phyloP scores from a whole-genome alignment of 30 jellyfish, hydroid and myxozoan species.

The Clytia hemisphaerica region DNA sequence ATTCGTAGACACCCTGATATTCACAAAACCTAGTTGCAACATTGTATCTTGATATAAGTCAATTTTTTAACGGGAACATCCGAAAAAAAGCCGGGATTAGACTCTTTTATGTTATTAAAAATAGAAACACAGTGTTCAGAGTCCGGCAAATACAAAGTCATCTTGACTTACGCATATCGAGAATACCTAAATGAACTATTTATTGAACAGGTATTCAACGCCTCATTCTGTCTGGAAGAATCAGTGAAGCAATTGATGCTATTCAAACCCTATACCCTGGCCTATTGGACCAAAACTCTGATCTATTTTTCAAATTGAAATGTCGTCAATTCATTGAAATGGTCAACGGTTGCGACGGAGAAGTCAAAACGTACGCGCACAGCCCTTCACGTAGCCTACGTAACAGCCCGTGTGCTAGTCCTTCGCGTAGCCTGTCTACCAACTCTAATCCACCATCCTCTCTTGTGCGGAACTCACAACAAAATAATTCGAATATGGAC shows the following conservation, averaged over 20 bases:
- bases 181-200: too few species aligned
- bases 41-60: too few species aligned
- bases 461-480: too few species aligned
- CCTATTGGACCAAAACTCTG: constrained; percentile 60
- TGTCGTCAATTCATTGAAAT: constrained; percentile 94
- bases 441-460: constrained; percentile 8
- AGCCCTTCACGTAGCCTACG: constrained; percentile 73
- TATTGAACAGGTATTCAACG: constrained; percentile 65
- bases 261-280: constrained; percentile 87
- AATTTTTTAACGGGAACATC: too few species aligned
- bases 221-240: constrained; percentile 73
- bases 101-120: too few species aligned
- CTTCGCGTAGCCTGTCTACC: constrained; percentile 61
- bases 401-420: constrained; percentile 89
- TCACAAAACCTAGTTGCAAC: too few species aligned
- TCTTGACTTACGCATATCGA: too few species aligned
- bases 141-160: too few species aligned
- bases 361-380: constrained; percentile 76
- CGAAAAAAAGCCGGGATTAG: too few species aligned
- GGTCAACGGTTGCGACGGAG: constrained; percentile 96
- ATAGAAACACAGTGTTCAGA: too few species aligned
- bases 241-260: constrained; percentile 94
- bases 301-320: constrained; percentile 59
- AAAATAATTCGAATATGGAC: too few species aligned
- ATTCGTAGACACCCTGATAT: too few species aligned